phyloP scores from a whole-genome alignment of 2,888 invertebrate species.

The Agriopis aurantiaria region DNA sequence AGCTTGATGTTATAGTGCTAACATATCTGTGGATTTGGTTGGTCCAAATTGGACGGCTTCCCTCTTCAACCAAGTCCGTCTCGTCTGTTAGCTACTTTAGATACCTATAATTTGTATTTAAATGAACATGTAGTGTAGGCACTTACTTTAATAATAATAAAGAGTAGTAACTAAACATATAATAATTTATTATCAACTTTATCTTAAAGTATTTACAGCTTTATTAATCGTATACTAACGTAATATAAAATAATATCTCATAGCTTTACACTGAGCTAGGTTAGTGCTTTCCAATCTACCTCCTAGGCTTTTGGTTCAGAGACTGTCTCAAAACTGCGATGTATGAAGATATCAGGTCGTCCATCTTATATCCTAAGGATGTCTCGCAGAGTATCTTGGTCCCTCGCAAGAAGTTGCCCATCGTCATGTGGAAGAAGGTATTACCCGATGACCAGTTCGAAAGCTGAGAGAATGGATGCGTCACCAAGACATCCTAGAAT shows the following conservation, averaged over 20 bases:
- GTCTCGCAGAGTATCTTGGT: slow-evolving; percentile 96
- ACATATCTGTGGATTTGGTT: no score
- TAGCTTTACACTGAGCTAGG: not conserved
- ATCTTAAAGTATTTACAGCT: not conserved
- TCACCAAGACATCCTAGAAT: slow-evolving; percentile 91
- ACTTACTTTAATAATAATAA: no score
- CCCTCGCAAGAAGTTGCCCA: slow-evolving; percentile 97
- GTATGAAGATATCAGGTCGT: slow-evolving; percentile 97
- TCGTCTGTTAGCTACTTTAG: no score
- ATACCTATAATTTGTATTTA: no score
- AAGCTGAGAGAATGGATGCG: slow-evolving; percentile 94
- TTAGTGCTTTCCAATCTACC: slow-evolving; percentile 4
- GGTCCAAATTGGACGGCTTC: no score
- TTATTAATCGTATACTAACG: not conserved
- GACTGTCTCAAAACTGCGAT: slow-evolving; percentile 86
- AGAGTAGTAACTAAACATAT: not conserved
- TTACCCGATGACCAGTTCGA: slow-evolving; percentile 98
- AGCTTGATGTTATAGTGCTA: no score
- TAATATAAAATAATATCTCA: not conserved
- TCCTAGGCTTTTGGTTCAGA: slow-evolving; percentile 61
- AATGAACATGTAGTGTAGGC: no score
- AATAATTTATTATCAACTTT: not conserved
- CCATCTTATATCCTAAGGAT: slow-evolving; percentile 98
- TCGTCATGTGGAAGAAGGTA: slow-evolving; percentile 97
- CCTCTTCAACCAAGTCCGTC: no score